Conservation (phyloP, 2,888 invertebrate species). For the Fragum sueziense region DNA sequence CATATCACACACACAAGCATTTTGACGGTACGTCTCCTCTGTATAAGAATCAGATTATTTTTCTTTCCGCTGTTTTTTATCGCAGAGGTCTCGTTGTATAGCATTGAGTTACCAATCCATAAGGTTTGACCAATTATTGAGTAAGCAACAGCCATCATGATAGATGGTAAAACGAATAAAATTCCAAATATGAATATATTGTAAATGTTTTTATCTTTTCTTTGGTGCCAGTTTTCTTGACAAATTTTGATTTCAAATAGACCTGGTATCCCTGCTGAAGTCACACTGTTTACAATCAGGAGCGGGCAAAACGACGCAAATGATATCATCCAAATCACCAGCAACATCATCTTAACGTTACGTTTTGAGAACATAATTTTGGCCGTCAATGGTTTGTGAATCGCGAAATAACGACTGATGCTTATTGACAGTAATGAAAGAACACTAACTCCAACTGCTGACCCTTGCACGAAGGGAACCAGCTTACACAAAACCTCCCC, state of each 20-base stretch:
- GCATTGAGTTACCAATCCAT: constrained; percentile 64
- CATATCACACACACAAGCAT: constrained; percentile 71
- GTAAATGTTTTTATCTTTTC: constrained; percentile 65
- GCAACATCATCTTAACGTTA: constrained; percentile 66
- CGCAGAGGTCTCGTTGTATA: constrained; percentile 35
- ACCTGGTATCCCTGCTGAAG: constrained; percentile 55
- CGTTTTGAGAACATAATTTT: constrained; percentile 67
- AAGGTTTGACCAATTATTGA: constrained; percentile 67
- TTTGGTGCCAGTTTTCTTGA: constrained; percentile 65
- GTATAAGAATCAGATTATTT: constrained; percentile 63
- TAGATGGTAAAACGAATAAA: constrained; percentile 67
- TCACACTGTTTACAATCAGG: constrained; percentile 67
- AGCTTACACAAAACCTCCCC: constrained; percentile 71
- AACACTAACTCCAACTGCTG: constrained; percentile 71
- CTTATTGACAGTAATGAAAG: constrained; percentile 72
- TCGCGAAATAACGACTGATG: constrained; percentile 71
- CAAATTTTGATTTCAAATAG: constrained; percentile 66
- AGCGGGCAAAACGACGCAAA: constrained; percentile 68
- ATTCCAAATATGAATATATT: constrained; percentile 68
- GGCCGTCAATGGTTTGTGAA: constrained; percentile 68
- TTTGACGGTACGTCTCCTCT: constrained; percentile 71
- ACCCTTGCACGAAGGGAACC: constrained; percentile 71
- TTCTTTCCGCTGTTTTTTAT: constrained; percentile 40
- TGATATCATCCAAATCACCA: constrained; percentile 68
- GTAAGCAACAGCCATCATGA: constrained; percentile 70